phyloP scores from a whole-genome alignment of 2,113 vertebrate species.

The Etia nguti region DNA sequence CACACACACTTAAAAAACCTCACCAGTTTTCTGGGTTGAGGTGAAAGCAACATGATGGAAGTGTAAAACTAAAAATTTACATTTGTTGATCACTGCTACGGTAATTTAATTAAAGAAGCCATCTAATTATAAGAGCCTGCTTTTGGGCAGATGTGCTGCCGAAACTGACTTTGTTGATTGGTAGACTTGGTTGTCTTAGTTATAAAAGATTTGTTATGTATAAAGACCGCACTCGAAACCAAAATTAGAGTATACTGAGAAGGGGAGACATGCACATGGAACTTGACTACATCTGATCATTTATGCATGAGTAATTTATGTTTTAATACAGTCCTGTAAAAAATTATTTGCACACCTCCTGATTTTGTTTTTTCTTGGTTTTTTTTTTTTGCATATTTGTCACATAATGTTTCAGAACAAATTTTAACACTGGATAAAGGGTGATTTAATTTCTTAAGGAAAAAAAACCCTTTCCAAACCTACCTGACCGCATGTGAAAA shows the following conservation, averaged over 20 bases:
- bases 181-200: neutral
- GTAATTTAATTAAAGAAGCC: neutral
- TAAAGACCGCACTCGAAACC: neutral
- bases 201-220: neutral
- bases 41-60: neutral
- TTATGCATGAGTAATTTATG: neutral
- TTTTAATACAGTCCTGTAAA: neutral
- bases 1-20: neutral
- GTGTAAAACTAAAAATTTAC: neutral
- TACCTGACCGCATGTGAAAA: neutral
- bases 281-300: neutral
- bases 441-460: neutral
- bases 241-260: neutral
- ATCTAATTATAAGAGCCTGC: neutral
- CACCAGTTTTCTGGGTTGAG: neutral
- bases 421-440: neutral
- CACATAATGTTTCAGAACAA: neutral
- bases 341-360: neutral
- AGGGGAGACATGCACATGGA: neutral
- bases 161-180: neutral
- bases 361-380: rapidly evolving
- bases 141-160: neutral
- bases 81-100: neutral
- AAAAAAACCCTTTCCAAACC: neutral
- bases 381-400: neutral